Evolutionary conservation across 2,888 invertebrate species (phyloP), one percentile per base, ranked within the genome.

Genomic region (Deladenus siricidicola): DNA sequence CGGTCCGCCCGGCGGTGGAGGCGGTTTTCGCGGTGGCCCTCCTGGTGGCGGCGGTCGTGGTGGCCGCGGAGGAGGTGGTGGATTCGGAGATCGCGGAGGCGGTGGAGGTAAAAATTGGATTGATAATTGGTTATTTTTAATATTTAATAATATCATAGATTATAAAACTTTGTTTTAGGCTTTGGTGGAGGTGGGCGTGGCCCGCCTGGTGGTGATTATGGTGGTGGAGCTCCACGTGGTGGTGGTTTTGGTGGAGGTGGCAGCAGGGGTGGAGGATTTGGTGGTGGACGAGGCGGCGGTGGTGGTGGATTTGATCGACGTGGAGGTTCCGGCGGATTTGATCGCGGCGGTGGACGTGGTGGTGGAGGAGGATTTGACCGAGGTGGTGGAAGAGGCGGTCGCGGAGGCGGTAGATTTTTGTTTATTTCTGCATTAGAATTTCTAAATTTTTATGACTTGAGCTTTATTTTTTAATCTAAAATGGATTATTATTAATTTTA

Each of bases 331-430:
- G 30, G 66, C 68, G 24, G 28, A 50, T 24, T 28, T 59, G 14
- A 64, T 24, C 24, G 65, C 61, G 30, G 64, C n/a, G n/a, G 48
- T 43, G 62, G 68, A 17, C 65, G 57, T 4, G 68, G 57, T 14
- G 61, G 61, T 30, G 30, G 23, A 28, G 29, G 48, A 63, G 48
- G 45, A 23, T 45, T n/a, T 8, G 63, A 56, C 21, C 62, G 55
- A 8, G 45, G 67, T 4, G 45, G 64, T 10, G 28, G 64, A 19
- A 28, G 45, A 1, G 34, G 58, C 3, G 51, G 69, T 23, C 21
- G 42, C 45, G 54, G 60, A 26, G 47, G 48, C 14, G 21, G 21
- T 42, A 42, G 17, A 42, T 42, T 17, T 42, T 42, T 42, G 17
- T 42, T 14, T 42, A n/a, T n/a, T n/a, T n/a, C n/a, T n/a, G n/a